These are phyloP conservation scores for Zygaena filipendulae DNA, from an alignment of 2,888 invertebrate genomes.

Conservation along the genomic window DNA sequence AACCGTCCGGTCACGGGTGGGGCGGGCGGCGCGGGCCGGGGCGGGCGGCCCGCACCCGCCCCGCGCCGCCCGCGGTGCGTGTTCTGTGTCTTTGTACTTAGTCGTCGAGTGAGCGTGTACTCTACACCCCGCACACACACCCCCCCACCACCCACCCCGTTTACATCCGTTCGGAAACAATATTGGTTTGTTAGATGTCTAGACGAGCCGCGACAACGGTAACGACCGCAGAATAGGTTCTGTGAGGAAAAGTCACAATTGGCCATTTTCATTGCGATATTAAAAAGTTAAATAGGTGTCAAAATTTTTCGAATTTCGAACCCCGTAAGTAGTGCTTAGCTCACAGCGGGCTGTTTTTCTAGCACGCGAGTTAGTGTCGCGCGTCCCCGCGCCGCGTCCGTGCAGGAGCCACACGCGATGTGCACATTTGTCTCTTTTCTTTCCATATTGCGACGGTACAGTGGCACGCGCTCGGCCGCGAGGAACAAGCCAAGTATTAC, in stretches of 20 bases:
- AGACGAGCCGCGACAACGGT: constrained; percentile 53
- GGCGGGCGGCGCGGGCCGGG: constrained; percentile 17
- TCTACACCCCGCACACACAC: constrained; percentile 55
- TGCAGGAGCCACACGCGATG: constrained; percentile 48
- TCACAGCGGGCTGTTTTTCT: constrained; percentile 75
- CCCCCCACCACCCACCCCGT: too few relatives aligned
- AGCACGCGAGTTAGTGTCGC: constrained; percentile 72
- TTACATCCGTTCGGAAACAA: constrained; percentile 56
- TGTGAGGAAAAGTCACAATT: constrained; percentile 63
- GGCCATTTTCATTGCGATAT: constrained; percentile 60
- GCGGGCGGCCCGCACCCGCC: constrained; percentile 17
- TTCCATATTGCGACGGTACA: constrained; percentile 71
- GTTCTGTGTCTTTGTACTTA: constrained; percentile 62
- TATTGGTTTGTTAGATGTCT: constrained; percentile 67
- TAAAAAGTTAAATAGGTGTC: too few relatives aligned
- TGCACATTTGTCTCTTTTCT: constrained; percentile 67
- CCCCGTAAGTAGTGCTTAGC: constrained; percentile 51
- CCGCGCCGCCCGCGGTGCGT: constrained; percentile 3
- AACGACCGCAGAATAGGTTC: constrained; percentile 69
- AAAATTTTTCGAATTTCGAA: too few relatives aligned
- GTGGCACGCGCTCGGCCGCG: constrained; percentile 99
- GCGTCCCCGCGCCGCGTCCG: too few relatives aligned
- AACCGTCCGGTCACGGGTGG: constrained; percentile 38
- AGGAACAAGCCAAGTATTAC: constrained; percentile 99
- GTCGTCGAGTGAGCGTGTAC: constrained; percentile 63